A percentile compares a stretch with the other conserved stretches of the same genome.
These are phyloP conservation scores for Lithophane ornitopus DNA, from an alignment of 2,888 invertebrate species.

Conservation along the genomic window DNA sequence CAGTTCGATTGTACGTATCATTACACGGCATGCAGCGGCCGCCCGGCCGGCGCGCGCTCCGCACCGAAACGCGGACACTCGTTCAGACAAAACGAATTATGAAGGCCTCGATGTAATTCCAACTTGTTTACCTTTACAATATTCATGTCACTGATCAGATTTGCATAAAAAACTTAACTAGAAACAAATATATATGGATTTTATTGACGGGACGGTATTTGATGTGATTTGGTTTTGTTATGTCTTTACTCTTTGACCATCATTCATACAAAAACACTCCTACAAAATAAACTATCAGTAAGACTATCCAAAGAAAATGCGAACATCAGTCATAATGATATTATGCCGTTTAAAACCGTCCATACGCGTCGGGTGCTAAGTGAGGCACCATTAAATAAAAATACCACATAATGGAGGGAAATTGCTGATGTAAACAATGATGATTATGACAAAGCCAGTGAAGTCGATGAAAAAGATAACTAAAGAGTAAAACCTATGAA, in stretches of 20 bases:
- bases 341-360: conserved; percentile 1
- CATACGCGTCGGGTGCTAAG: background rate
- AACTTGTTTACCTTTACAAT: conserved; percentile 68
- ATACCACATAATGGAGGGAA: conserved; percentile 12
- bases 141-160: conserved; percentile 55
- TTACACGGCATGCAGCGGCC: conserved; percentile 27
- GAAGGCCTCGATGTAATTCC: conserved; percentile 65
- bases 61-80: conserved; percentile 54
- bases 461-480: conserved; percentile 18
- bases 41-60: conserved; percentile 9
- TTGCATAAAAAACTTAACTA: conserved; percentile 49
- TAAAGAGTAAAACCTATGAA: background rate
- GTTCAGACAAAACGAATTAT: conserved; percentile 64
- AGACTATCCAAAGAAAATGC: conserved; percentile 1
- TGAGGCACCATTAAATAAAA: conserved; percentile 27
- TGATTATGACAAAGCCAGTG: background rate
- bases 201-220: background rate
- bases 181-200: conserved; percentile 36
- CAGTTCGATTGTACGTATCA: conserved; percentile 67
- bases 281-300: conserved; percentile 7
- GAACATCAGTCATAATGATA: background rate
- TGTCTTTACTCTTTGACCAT: background rate
- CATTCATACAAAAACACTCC: background rate
- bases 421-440: conserved; percentile 27
- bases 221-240: background rate